phyloP scores from a whole-genome alignment of 2,888 invertebrate species.

The Himalopsyche anomala region DNA sequence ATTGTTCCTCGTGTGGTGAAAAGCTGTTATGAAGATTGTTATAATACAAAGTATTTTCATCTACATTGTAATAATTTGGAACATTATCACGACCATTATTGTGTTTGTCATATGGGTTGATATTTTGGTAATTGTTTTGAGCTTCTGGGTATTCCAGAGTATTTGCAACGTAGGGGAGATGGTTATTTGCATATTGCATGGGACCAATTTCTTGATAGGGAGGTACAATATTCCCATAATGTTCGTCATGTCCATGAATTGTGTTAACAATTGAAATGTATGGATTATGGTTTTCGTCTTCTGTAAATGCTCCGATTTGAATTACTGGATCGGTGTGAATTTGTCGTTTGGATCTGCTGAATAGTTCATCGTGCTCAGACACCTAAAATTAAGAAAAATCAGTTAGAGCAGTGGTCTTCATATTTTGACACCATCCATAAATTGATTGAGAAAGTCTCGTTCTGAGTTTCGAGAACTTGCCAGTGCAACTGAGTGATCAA shows the following conservation, averaged over 20 bases:
- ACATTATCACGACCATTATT: background rate
- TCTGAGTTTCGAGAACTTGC: too few species aligned
- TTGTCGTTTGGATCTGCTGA: slow-evolving; percentile 47
- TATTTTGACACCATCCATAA: too few species aligned
- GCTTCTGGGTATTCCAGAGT: background rate
- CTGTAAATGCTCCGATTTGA: slow-evolving; percentile 17
- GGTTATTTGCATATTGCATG: background rate
- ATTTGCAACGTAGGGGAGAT: background rate
- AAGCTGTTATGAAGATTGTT: slow-evolving; percentile 23
- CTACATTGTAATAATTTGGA: background rate
- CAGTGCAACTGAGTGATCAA: too few species aligned
- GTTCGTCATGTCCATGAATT: background rate
- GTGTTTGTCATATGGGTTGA: background rate
- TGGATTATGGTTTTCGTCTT: background rate
- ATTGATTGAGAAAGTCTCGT: too few species aligned
- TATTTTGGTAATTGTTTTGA: background rate
- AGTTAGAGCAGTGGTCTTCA: too few species aligned
- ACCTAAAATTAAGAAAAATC: background rate
- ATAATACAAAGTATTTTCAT: background rate
- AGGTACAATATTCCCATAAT: background rate
- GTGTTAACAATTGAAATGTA: slow-evolving; percentile 8
- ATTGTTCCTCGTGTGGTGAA: background rate
- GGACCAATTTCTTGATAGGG: background rate
- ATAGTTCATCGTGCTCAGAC: slow-evolving; percentile 38
- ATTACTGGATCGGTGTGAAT: slow-evolving; percentile 37